phyloP scores from a whole-genome alignment of 2,888 invertebrate species.

The Eristalinus aeneus region DNA sequence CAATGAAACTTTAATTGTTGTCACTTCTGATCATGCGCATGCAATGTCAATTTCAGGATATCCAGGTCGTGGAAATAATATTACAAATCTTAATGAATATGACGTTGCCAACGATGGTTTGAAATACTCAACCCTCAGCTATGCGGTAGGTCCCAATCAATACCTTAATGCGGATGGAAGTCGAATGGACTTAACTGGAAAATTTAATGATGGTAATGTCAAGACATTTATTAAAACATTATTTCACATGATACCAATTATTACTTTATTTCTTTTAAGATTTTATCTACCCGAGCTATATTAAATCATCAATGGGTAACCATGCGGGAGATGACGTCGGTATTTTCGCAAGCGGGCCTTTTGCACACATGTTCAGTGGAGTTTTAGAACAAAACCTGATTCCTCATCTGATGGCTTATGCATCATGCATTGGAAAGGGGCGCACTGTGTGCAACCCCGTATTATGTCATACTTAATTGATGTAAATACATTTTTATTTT shows the following conservation, averaged over 20 bases:
- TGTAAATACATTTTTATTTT: background rate
- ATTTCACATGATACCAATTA: background rate
- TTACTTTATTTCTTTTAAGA: conserved; percentile 64
- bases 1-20: conserved; percentile 90
- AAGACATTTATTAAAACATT: background rate
- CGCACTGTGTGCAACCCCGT: conserved; percentile 76
- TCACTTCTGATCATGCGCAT: conserved; percentile 89
- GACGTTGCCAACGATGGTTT: conserved; percentile 73
- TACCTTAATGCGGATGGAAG: conserved; percentile 73
- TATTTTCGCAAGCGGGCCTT: conserved; percentile 88
- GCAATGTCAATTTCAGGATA: conserved; percentile 89
- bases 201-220: conserved; percentile 12
- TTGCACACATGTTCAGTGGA: conserved; percentile 89
- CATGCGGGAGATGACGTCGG: conserved; percentile 91
- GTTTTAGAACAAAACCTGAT: conserved; percentile 89
- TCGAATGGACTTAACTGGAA: conserved; percentile 73
- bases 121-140: conserved; percentile 86
- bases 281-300: conserved; percentile 74
- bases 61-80: conserved; percentile 82
- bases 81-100: conserved; percentile 81
- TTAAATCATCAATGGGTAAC: conserved; percentile 82
- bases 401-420: conserved; percentile 88
- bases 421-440: conserved; percentile 86
- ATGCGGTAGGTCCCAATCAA: conserved; percentile 85
- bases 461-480: conserved; percentile 7